Conservation (phyloP, 2,888 invertebrate genomes). For the Tipula vernalis region DNA sequence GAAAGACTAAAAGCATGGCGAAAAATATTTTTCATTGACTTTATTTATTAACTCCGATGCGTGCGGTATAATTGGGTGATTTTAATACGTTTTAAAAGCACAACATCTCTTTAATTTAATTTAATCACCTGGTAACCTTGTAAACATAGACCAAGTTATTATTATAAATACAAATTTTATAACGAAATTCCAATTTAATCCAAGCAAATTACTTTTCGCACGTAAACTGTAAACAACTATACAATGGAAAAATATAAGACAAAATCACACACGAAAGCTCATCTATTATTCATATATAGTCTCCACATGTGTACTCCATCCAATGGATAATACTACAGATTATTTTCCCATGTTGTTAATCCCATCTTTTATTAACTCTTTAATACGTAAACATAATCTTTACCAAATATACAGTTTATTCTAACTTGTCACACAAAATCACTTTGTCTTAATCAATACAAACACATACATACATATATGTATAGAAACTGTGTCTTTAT, state of each 20-base stretch:
- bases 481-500: background rate
- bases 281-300: background rate
- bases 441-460: background rate
- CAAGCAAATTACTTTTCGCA: background rate
- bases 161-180: background rate
- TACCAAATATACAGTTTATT: background rate
- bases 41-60: background rate
- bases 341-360: background rate
- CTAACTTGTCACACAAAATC: background rate
- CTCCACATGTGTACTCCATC: background rate
- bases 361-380: background rate
- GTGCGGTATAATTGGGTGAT: background rate
- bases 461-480: background rate
- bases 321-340: background rate
- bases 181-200: background rate
- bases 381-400: background rate
- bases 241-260: background rate
- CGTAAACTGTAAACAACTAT: background rate
- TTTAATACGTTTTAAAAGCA: background rate
- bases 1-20: background rate
- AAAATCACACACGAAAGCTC: background rate
- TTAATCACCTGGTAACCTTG: too few relatives aligned
- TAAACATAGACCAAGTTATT: background rate
- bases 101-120: too few relatives aligned
- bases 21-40: background rate